Base-by-base conservation (phyloP, 35 echinoderm and acorn worm species). In the Anneissia japonica region DNA sequence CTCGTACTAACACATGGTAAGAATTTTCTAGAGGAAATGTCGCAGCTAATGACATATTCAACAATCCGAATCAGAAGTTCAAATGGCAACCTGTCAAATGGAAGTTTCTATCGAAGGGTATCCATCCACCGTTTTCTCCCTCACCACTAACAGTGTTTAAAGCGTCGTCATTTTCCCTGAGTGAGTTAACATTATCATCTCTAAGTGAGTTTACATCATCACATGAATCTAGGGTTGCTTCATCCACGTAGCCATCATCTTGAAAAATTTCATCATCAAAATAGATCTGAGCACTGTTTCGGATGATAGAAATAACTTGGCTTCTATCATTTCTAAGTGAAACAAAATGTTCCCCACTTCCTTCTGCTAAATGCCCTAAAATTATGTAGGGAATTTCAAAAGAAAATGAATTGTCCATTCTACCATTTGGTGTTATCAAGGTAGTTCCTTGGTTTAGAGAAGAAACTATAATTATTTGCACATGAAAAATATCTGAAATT, bases 301-400 rank as follows among this genome's bases (percentile, higher is more conserved):
- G 7, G 3, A 35, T n/a, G 34, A 33, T 38, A 40, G 21, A 30
- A 28, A 30, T 32, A 5, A 35, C 6, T 28, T 28, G 21, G 76
- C 34, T 32, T 32, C 4, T 7, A 38, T 35, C 31, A 81, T 35
- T 9, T 26, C 34, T 4, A 7, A 81, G 34, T 26, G 31, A 35
- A 28, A 81, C 79, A 38, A 35, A 81, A 28, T 81, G 79, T 6
- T 81, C 79, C 3, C 79, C 79, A 40, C 34, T 26, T 35, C 79
- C 79, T 81, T 81, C 79, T 33, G 79, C 79, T 30, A 81, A 33
- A 81, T 81, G 79, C 11, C 79, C 79, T 32, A 81, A 4, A 28
- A 81, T 11, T 35, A 81, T 35, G 34, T 12, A 35, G 7, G 79
- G 79, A 23, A 81, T 33, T 26, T 81, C 34, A 40, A 26, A 30